Conservation (phyloP, 1,140 invertebrate species). For the Nixonia krombeini region DNA sequence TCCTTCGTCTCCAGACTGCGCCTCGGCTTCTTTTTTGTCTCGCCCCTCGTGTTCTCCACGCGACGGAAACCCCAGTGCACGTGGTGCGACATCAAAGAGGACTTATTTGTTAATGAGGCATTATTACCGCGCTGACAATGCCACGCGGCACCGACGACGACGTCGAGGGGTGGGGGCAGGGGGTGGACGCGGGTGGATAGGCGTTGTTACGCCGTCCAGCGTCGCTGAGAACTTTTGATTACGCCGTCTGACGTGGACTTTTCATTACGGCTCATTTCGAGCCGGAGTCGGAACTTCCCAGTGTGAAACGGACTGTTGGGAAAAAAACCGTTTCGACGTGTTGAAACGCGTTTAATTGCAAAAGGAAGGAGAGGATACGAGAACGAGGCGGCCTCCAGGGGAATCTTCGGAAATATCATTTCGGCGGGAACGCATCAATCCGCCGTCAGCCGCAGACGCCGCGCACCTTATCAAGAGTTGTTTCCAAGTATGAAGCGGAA, state of each 20-base stretch:
- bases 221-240: background rate
- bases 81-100: constrained; percentile 33
- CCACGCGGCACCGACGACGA: background rate
- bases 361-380: background rate
- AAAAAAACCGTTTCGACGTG: background rate
- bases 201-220: background rate
- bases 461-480: background rate
- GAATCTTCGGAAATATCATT: background rate
- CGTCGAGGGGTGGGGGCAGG: background rate
- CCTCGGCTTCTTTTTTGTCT: constrained; percentile 19
- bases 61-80: constrained; percentile 20
- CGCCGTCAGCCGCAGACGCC: background rate
- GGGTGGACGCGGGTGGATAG: background rate
- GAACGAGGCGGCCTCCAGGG: too few relatives aligned
- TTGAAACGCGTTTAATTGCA: too few relatives aligned
- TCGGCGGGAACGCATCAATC: constrained; percentile 1
- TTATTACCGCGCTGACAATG: constrained; percentile 32
- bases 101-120: constrained; percentile 43
- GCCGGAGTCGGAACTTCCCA: too few relatives aligned
- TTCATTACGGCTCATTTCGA: background rate
- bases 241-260: background rate
- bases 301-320: background rate
- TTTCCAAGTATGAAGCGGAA: constrained; percentile 5
- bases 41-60: constrained; percentile 5
- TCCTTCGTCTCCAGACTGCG: too few relatives aligned